phyloP scores from a whole-genome alignment of 2,113 vertebrate species.

The Chionomys nivalis region DNA sequence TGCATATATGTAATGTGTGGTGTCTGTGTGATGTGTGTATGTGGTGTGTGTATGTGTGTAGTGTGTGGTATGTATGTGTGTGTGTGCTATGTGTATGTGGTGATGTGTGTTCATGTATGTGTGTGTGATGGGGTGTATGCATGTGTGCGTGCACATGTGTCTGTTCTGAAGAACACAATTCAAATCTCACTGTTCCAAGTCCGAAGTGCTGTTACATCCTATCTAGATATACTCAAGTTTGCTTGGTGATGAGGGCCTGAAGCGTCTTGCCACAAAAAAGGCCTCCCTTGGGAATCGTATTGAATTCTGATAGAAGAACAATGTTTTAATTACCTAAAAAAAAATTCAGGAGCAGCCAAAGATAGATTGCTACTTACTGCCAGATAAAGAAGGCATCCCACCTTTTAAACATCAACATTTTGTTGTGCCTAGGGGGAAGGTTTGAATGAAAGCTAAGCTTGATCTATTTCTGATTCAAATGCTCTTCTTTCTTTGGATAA shows the following conservation, averaged over 20 bases:
- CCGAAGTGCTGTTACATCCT: not conserved
- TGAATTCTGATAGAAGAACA: conserved; percentile 44
- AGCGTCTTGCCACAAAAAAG: not conserved
- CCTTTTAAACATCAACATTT: conserved; percentile 56
- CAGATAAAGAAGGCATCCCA: conserved; percentile 23
- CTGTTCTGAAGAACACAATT: not conserved
- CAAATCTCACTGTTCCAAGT: not conserved
- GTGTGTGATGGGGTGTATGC: no score
- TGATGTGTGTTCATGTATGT: not conserved
- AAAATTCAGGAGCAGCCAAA: conserved; percentile 4
- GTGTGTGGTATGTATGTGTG: not conserved
- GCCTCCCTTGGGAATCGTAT: not conserved
- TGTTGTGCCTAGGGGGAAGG: not conserved
- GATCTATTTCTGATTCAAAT: not conserved
- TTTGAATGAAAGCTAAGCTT: not conserved
- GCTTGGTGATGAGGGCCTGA: not conserved
- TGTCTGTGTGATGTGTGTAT: no score
- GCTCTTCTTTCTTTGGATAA: not conserved
- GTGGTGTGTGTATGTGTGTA: not conserved
- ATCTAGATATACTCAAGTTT: not conserved
- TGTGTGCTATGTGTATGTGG: not conserved
- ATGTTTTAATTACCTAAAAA: not conserved
- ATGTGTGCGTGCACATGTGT: no score
- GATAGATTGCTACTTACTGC: not conserved
- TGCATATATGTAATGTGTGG: not conserved